These are phyloP conservation scores for Sylvia borin DNA, from an alignment of 2,797 vertebrate species.

Conservation along the genomic window DNA sequence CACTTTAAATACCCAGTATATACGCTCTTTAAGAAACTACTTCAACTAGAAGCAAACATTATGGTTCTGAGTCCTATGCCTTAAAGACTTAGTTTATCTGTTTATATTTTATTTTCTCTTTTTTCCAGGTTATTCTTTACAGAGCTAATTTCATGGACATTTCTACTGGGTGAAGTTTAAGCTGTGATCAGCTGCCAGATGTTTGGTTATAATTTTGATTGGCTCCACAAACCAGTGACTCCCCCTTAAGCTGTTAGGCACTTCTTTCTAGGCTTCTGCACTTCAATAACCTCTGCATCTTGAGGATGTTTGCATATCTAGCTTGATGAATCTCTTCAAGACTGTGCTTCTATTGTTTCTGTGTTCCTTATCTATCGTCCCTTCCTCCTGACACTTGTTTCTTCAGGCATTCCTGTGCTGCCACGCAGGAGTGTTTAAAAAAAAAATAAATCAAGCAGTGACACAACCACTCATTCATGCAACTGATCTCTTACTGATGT, in stretches of 20 bases:
- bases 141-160: neutral
- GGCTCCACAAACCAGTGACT: neutral
- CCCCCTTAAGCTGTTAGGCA: neutral
- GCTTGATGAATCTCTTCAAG: neutral
- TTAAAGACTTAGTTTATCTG: neutral
- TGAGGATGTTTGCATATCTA: neutral
- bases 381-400: neutral
- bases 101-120: neutral
- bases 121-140: neutral
- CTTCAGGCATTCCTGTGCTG: neutral
- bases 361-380: neutral
- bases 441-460: neutral
- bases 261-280: neutral
- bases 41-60: neutral
- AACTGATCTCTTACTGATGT: neutral
- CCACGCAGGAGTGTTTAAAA: neutral
- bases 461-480: neutral
- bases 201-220: neutral
- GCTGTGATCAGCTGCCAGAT: neutral
- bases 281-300: neutral
- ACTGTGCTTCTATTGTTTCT: neutral
- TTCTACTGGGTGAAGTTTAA: neutral
- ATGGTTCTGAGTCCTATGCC: neutral
- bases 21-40: neutral
- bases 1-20: neutral